Percentiles rank a stretch among this genome's conserved stretches.
phyloP scores from a whole-genome alignment of 35 echinoderm and acorn worm genomes.

The Strongylocentrotus purpuratus region DNA sequence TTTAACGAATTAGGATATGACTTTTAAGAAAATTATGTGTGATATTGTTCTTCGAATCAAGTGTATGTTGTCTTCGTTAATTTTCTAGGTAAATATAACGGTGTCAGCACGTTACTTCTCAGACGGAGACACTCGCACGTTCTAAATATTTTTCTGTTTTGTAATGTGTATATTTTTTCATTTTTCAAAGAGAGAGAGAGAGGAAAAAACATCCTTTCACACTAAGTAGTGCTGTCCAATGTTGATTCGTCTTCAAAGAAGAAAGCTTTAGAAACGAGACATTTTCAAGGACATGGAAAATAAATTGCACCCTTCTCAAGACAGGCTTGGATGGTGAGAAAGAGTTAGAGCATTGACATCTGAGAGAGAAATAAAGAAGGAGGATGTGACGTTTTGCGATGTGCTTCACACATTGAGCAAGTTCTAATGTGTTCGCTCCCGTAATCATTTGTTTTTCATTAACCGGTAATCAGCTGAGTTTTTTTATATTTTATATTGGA shows the following conservation, averaged over 20 bases:
- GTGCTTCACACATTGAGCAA: neutral
- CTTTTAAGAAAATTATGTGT: no score
- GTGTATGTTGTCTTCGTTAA: no score
- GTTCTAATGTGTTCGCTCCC: neutral
- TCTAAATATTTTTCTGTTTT: no score
- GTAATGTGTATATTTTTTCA: no score
- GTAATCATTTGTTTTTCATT: constrained; percentile 12
- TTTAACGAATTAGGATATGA: no score
- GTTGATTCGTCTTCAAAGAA: neutral
- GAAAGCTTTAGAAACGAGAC: constrained; percentile 9
- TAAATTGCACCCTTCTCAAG: neutral
- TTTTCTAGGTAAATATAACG: no score
- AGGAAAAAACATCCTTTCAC: neutral
- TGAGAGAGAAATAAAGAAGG: neutral
- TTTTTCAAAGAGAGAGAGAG: no score
- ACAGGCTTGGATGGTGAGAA: neutral
- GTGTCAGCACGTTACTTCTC: no score
- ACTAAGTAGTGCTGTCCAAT: neutral
- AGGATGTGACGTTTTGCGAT: neutral
- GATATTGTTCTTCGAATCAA: no score
- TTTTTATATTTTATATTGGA: neutral
- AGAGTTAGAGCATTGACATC: neutral
- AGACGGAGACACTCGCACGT: no score
- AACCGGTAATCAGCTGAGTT: neutral
- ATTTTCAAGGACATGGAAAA: neutral